phyloP scores from a whole-genome alignment of 1,140 invertebrate genomes.

The Drosophila novamexicana region DNA sequence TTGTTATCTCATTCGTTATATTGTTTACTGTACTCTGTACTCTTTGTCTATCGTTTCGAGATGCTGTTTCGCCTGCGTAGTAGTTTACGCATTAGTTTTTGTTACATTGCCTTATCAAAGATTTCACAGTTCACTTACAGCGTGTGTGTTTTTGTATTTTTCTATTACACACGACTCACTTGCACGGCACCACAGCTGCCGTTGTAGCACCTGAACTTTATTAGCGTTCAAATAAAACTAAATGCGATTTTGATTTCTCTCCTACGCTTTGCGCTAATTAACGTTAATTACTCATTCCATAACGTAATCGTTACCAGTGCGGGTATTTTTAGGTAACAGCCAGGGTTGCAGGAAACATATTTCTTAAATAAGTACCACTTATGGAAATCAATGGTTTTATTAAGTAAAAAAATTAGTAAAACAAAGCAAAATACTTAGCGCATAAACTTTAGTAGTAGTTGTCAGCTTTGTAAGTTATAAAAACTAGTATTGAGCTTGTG shows the following conservation, averaged over 20 bases:
- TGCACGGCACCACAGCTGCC: conserved; percentile 2
- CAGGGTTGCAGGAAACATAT: conserved; percentile 7
- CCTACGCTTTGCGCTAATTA: conserved; percentile 64
- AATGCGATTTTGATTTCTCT: conserved; percentile 65
- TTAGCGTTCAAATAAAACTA: conserved; percentile 61
- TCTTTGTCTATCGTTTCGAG: conserved; percentile 62
- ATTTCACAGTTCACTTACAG: conserved; percentile 62
- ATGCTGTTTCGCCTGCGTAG: conserved; percentile 24
- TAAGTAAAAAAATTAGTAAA: neutral
- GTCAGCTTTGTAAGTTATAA: neutral
- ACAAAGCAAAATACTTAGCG: too few species aligned
- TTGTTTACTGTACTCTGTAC: conserved; percentile 68
- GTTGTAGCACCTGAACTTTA: conserved; percentile 54
- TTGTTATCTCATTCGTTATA: conserved; percentile 62
- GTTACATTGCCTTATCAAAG: conserved; percentile 50
- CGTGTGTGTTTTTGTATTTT: neutral
- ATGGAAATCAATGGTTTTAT: neutral
- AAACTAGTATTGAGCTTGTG: neutral
- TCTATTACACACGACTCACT: conserved; percentile 23
- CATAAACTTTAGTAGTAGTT: neutral
- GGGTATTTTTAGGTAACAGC: neutral
- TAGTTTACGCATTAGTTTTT: conserved; percentile 43
- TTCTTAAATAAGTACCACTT: neutral
- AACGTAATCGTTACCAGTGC: conserved; percentile 6
- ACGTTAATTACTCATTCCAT: conserved; percentile 37